Conservation (phyloP, 2,113 vertebrate genomes). For the Silurus meridionalis region DNA sequence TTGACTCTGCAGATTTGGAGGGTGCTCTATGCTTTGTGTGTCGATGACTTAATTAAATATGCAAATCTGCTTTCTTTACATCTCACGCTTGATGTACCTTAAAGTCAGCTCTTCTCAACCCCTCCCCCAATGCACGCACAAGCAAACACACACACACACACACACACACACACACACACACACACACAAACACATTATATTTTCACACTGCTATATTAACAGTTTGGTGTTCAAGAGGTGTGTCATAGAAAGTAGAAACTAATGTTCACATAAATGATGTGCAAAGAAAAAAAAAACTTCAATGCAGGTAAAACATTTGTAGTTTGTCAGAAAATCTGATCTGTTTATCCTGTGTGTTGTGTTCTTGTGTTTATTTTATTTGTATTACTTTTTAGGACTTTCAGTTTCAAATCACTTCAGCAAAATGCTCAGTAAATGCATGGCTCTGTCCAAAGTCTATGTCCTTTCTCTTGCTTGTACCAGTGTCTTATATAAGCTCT, state of each 20-base stretch:
- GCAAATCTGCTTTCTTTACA: conserved; percentile 77
- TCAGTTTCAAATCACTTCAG: too few relatives aligned
- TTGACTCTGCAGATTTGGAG: conserved; percentile 84
- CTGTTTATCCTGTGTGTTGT: too few relatives aligned
- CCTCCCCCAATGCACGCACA: background rate
- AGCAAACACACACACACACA: background rate
- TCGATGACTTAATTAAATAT: conserved; percentile 82
- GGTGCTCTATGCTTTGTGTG: conserved; percentile 72
- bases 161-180: background rate
- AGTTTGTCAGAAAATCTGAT: background rate
- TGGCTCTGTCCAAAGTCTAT: too few relatives aligned
- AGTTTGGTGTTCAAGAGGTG: too few relatives aligned
- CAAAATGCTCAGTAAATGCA: too few relatives aligned
- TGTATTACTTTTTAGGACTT: too few relatives aligned
- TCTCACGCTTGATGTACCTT: conserved; percentile 64
- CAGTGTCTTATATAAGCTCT: background rate
- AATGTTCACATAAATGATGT: background rate
- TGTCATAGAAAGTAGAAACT: too few relatives aligned
- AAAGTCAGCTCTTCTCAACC: conserved; percentile 25
- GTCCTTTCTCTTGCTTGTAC: background rate
- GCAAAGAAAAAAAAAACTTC: background rate
- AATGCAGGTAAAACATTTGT: background rate
- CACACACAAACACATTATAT: background rate
- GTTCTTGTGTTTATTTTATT: too few relatives aligned
- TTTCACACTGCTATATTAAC: background rate